Conservation (phyloP, 2,888 invertebrate species). For the Labia minor region DNA sequence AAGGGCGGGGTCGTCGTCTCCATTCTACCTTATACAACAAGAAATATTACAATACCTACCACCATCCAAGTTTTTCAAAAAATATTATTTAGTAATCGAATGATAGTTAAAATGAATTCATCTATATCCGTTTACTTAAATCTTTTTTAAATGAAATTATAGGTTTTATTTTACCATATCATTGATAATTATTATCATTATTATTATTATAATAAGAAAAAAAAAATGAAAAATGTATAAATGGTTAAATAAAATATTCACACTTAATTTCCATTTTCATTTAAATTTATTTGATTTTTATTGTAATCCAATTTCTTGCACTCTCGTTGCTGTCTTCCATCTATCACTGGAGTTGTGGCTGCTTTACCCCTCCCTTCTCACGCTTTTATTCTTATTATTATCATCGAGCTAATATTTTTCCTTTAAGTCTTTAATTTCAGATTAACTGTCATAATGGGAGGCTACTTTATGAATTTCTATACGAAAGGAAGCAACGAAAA, state of each 20-base stretch:
- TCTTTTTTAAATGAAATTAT: background rate
- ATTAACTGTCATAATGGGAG: constrained; percentile 3
- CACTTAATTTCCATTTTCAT: background rate
- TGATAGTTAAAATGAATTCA: background rate
- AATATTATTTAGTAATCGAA: background rate
- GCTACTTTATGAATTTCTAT: background rate
- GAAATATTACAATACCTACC: background rate
- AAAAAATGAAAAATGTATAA: background rate
- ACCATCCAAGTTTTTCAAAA: background rate
- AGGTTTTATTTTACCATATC: background rate
- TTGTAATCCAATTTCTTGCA: background rate
- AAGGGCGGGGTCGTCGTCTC: background rate
- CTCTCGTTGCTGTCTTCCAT: background rate
- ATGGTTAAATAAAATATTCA: constrained; percentile 9
- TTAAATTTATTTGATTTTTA: background rate
- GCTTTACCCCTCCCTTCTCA: too few species aligned
- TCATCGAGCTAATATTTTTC: background rate
- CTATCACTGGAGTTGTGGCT: background rate
- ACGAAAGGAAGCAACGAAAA: background rate
- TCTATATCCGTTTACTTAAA: background rate
- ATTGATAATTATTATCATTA: too few species aligned
- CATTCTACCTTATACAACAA: background rate
- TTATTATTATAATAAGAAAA: too few species aligned
- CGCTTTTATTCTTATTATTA: too few species aligned
- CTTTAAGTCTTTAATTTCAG: background rate